Conservation (phyloP, 1,140 invertebrate genomes). For the Zaprionus kolodkinae region DNA sequence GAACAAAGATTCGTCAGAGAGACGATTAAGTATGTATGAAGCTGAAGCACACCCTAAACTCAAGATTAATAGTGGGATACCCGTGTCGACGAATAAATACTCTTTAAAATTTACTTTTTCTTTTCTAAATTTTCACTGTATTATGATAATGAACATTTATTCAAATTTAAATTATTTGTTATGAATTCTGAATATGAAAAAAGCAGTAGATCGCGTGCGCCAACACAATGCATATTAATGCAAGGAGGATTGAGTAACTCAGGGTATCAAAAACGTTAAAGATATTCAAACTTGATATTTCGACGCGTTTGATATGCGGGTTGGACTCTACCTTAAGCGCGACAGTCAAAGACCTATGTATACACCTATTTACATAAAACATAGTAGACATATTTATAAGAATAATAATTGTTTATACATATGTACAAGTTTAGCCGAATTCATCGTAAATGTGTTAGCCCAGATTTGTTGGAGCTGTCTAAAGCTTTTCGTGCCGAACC, state of each 20-base stretch:
- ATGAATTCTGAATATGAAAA: not conserved
- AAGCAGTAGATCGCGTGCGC: not conserved
- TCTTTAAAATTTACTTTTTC: not conserved
- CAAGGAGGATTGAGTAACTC: not conserved
- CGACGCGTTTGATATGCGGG: conserved; percentile 20
- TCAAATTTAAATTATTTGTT: not conserved
- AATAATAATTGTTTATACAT: conserved; percentile 3
- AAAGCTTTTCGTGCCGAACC: conserved; percentile 62
- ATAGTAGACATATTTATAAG: not conserved
- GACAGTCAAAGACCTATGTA: not conserved
- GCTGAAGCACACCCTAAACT: conserved; percentile 13
- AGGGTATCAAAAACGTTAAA: not conserved
- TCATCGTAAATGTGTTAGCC: conserved; percentile 58
- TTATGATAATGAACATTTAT: not conserved
- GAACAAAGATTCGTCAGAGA: not conserved
- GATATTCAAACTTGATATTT: not conserved
- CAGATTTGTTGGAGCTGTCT: conserved; percentile 36
- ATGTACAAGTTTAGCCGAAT: conserved; percentile 29
- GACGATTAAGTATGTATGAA: not conserved
- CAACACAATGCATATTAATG: not conserved
- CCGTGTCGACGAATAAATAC: not conserved
- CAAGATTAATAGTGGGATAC: too few relatives aligned
- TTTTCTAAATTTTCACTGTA: not conserved
- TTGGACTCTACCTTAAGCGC: not conserved
- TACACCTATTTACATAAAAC: not conserved